Evolutionary conservation across 2,797 vertebrate genomes (phyloP), one percentile per base, ranked within the genome.

Genomic region (Brachymystax lenok): DNA sequence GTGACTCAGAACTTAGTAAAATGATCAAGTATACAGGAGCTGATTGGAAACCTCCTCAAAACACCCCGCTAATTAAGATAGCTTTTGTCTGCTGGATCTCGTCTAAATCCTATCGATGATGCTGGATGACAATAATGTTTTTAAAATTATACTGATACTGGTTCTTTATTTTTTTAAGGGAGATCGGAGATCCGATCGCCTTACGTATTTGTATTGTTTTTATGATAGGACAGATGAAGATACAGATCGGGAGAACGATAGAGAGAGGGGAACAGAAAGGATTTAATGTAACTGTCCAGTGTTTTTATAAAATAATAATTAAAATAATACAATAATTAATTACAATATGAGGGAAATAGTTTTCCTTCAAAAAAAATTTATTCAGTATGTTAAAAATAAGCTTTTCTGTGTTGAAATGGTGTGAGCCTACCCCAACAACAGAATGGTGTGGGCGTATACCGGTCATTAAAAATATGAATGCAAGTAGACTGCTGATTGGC

Each of bases 1-100:
- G 85, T 92, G 95, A 94, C 91, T 95, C 92, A 90, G 81, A 88
- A 91, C 76, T 82, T 88, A 92, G 89, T 85, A 78, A 86, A 92
- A 85, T 91, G 91, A 94, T 87, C 84, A 89, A 91, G 87, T 86
- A 85, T 66, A 69, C 84, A 83, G 84, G 90, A 85, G 83, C 87
- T 81, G 79, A 83, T 78, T 80, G 35, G 78, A 83, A 88, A 86
- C 66, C 77, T 82, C 79, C 85, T 78, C 71, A 86, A 88, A 14
- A 54, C 50, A 54, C 10, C 24, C 66, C 1, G 28, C 27, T 68
- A 19, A 16, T 33, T 30, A 28, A 33, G 66, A 35, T 33, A 68
- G 19, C 30, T 33, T 3, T 5, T 68, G 1, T 28, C 66, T 35
- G 33, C 33, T 69, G 14, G 14, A 30, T 33, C 16, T 56, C 66